Base-by-base conservation (phyloP, 2,797 vertebrate species). In the Sebastes ruberrimus region DNA sequence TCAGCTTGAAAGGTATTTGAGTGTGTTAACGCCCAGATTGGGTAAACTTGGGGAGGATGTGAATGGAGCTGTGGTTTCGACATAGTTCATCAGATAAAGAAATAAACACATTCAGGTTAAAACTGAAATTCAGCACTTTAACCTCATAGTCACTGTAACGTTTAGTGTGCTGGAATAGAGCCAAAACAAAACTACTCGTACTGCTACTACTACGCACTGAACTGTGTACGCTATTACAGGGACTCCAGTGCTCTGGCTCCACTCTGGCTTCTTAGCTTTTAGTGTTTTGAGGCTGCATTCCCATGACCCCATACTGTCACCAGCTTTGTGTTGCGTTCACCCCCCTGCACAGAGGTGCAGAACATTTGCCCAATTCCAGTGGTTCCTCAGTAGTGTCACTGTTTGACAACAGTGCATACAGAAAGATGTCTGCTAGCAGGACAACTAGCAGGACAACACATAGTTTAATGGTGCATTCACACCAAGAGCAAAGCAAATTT, bases 331-430 rank as follows among this genome's bases (percentile, higher is more conserved):
- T 88, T 88, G 63, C 52, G 0, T 42, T 70, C 65, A 76, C 67
- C 33, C 13, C 6, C 5, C 14, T 16, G 16, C 38, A 63, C 69
- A 52, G 8, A 13, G 5, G 23, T 14, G 59, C 52, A 30, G 46
- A 63, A n/a, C 70, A 35, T 66, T 32, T 56, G 78, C 85, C 68
- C 81, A 77, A 64, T 82, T 83, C 82, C 87, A 81, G 1, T 0
- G 3, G 10, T 33, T 71, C 61, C 71, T 73, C 62, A 1, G 13
- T 10, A 18, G 4, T 18, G n/a, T 42, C 23, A 4, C 46, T 22
- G 3, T 32, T 18, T 5, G 52, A 20, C 16, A 60, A 1, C 14
- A 9, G 69, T 23, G n/a, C 69, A 27, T 3, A 62, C 27, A 4
- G 25, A 6, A 9, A 9, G 23, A 2, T 46, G 18, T 13, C 6